phyloP scores from a whole-genome alignment of 2,797 vertebrate species.

The Myripristis murdjan region DNA sequence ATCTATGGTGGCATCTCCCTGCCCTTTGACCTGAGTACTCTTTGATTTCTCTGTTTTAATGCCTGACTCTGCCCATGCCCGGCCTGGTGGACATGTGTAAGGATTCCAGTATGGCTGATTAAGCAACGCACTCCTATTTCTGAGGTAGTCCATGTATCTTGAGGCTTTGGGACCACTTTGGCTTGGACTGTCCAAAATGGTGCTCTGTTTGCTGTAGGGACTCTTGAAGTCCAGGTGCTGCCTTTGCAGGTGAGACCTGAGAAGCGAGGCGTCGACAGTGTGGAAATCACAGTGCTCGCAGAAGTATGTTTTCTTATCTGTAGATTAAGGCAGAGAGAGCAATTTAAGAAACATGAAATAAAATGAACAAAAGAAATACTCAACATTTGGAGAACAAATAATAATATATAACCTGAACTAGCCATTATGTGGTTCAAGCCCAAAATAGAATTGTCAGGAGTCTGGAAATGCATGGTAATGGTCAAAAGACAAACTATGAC shows the following conservation, averaged over 20 bases:
- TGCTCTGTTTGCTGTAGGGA: conserved; percentile 63
- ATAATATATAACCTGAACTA: too few relatives aligned
- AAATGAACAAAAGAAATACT: background rate
- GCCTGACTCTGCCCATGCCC: conserved; percentile 57
- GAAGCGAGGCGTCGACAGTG: conserved; percentile 76
- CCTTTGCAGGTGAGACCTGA: conserved; percentile 82
- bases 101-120: conserved; percentile 81
- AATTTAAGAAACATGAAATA: background rate
- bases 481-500: too few relatives aligned
- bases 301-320: conserved; percentile 88
- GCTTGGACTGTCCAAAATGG: conserved; percentile 57
- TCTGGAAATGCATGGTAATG: too few relatives aligned
- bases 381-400: too few relatives aligned
- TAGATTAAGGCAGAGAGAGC: conserved; percentile 38
- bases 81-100: conserved; percentile 68
- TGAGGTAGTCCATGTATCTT: conserved; percentile 84
- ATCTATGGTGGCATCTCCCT: conserved; percentile 45
- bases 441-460: too few relatives aligned
- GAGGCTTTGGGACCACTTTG: conserved; percentile 79
- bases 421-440: too few relatives aligned
- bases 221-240: conserved; percentile 72
- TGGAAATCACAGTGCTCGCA: conserved; percentile 89
- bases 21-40: conserved; percentile 59
- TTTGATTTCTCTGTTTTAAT: conserved; percentile 57
- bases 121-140: conserved; percentile 79